Base-by-base conservation (phyloP, 2,888 invertebrate genomes). In the Tenthredo notha region DNA sequence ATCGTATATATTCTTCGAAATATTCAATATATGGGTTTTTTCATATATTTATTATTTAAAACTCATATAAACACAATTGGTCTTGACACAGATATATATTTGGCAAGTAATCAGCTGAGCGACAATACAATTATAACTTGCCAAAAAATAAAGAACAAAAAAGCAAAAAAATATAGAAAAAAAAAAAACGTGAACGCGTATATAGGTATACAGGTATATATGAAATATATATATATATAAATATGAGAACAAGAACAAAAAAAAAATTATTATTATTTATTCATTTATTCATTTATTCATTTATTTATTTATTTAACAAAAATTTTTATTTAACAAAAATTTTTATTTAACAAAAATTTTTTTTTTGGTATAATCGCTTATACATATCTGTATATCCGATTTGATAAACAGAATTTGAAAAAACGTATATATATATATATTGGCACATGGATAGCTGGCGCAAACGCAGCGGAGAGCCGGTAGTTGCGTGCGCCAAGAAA, bases 391-490 rank as follows among this genome's bases (percentile, higher is more conserved):
- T 54, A 54, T n/a, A 54, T n/a, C 54, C 50, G 50, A n/a, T 50
- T 12, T 15, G 77, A 77, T 50, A 58, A 54, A 61, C 29, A 50
- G 25, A 65, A 65, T 61, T 65, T 82, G 21, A 18, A 54, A 1
- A 54, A 67, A 61, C 78, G 61, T 12, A 12, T 43, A 33, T n/a
- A 2, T 33, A 33, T 33, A 33, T 33, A 47, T 47, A 47, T 80
- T 58, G 83, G 47, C 65, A 67, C 83, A 67, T 65, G 67, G 80
- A 54, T 40, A n/a, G 54, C 50, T 67, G 67, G 83, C 83, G 83
- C 83, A 83, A 83, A 67, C 83, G 83, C 83, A 83, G 15, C 83
- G 83, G 83, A 80, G 83, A 83, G 83, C 83, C 83, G 83, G 83
- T 83, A 83, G 83, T 83, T 47, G 83, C 83, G 83, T 83, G 67